Base-by-base conservation (phyloP, 2,888 invertebrate genomes). In the Physocephala rufipes region DNA sequence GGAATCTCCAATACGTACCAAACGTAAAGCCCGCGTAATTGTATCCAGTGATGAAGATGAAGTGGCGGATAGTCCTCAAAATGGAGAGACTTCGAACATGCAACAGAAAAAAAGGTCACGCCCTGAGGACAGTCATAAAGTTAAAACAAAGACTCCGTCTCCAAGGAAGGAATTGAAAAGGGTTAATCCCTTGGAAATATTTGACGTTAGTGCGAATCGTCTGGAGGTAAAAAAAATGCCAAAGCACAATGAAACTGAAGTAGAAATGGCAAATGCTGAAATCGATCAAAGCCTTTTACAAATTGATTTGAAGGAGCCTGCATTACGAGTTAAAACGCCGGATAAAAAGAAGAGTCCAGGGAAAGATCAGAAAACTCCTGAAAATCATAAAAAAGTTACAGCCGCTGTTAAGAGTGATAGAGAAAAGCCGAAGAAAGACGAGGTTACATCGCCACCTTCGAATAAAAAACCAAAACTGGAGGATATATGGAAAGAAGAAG, bases 141-240 rank as follows among this genome's bases (percentile, higher is more conserved):
- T 9, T 73, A 64, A 76, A 76, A 75, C 70, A 53, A 76, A 74
- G 74, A 84, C 80, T 65, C 77, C 74, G 53, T 79, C 78, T 15
- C 73, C 80, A 13, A 82, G 80, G 75, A 67, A 86, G 24, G 70
- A 63, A 5, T 63, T 79, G 1, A 89, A 87, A 80, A 84, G 86
- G 9, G 82, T 88, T 36, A 89, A 90, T 82, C 83, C 88, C 1
- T 74, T 79, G 0, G 84, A 87, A 65, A 80, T 92, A 9, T 92
- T 93, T 87, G 90, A 90, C 12, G 89, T 84, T 58, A 89, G 84
- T 71, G 90, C 91, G 1, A 89, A 89, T 77, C 87, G 91, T 74
- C 85, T 89, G 9, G 88, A 89, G 67, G 81, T 87, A 79, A 76
- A 82, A 83, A 82, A 87, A 86, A 28, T 87, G 82, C 74, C 79